These are phyloP conservation scores for Ceratosolen fusciceps DNA, from an alignment of 1,140 invertebrate species.

Conservation along the genomic window DNA sequence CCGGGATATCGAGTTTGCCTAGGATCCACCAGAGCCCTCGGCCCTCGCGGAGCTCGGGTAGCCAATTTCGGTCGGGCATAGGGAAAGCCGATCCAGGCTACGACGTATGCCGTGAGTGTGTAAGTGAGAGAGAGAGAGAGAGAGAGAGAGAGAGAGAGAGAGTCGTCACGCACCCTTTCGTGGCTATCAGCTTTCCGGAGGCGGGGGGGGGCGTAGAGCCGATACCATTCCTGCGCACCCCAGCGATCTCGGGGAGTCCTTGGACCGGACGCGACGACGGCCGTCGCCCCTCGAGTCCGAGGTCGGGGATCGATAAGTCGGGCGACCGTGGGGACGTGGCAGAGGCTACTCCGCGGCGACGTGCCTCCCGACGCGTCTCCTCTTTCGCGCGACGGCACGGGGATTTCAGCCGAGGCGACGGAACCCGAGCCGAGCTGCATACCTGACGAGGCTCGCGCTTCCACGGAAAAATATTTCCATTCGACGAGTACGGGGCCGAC, in stretches of 20 bases:
- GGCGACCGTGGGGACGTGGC: neutral
- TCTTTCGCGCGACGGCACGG: neutral
- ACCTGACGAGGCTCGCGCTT: slow-evolving; percentile 32
- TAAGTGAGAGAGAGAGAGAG: too few relatives aligned
- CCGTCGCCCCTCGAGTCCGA: neutral
- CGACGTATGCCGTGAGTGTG: too few relatives aligned
- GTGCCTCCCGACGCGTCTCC: neutral
- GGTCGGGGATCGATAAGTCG: neutral
- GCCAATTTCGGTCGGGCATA: too few relatives aligned
- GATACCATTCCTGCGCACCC: neutral
- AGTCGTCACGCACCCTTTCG: slow-evolving; percentile 3
- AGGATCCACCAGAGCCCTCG: too few relatives aligned
- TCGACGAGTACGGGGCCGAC: neutral
- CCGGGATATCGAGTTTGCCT: too few relatives aligned
- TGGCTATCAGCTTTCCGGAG: neutral
- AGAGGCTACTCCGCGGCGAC: neutral
- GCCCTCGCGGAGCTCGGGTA: too few relatives aligned
- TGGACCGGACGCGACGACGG: too few relatives aligned
- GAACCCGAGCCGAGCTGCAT: slow-evolving; percentile 42
- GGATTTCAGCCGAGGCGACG: slow-evolving; percentile 39
- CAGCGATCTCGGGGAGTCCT: neutral
- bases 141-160: too few relatives aligned
- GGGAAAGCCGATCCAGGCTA: too few relatives aligned
- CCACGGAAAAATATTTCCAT: slow-evolving; percentile 44
- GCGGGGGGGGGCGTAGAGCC: neutral